phyloP scores from a whole-genome alignment of 2,113 vertebrate genomes.

The Lepisosteus osseus region DNA sequence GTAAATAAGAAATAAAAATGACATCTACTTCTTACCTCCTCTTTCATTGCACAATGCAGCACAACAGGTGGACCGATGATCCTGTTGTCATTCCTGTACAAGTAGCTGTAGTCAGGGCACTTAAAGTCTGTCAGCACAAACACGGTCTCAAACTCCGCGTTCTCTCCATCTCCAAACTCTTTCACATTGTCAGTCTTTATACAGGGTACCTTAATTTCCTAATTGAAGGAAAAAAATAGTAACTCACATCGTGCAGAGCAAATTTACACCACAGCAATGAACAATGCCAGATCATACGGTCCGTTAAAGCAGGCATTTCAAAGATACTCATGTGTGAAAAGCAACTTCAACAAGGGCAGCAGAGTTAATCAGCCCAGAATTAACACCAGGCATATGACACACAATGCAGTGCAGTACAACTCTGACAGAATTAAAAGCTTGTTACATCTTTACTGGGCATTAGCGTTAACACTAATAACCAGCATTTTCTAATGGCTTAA shows the following conservation, averaged over 20 bases:
- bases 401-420: background rate
- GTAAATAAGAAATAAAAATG: too few relatives aligned
- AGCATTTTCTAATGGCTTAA: too few relatives aligned
- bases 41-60: constrained; percentile 76
- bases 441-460: too few relatives aligned
- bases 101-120: constrained; percentile 69
- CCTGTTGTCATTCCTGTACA: constrained; percentile 82
- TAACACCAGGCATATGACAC: background rate
- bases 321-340: background rate
- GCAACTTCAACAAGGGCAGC: background rate
- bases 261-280: background rate
- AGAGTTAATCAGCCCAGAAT: background rate
- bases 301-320: too few relatives aligned
- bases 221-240: constrained; percentile 10
- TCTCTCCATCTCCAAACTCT: constrained; percentile 77
- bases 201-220: constrained; percentile 84
- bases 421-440: too few relatives aligned
- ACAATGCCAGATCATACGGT: background rate
- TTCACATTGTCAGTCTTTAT: constrained; percentile 73
- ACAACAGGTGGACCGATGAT: constrained; percentile 87
- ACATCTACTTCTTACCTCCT: constrained; percentile 65
- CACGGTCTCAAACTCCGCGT: constrained; percentile 81
- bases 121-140: constrained; percentile 85
- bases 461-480: too few relatives aligned
- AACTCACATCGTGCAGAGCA: background rate